Conservation (phyloP, 2,113 vertebrate genomes). For the Scomber colias region DNA sequence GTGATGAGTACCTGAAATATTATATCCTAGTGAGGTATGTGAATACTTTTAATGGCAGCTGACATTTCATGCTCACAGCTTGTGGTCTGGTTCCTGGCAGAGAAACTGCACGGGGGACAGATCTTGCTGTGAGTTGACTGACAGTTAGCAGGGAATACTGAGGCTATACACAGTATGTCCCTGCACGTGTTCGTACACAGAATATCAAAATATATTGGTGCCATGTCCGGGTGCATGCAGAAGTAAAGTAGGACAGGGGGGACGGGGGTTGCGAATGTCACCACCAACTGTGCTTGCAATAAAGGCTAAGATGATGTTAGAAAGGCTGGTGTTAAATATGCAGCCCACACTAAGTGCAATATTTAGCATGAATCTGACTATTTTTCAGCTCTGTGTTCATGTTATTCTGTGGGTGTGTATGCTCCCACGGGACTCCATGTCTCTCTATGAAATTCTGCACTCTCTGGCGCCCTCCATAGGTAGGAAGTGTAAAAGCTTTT, state of each 20-base stretch:
- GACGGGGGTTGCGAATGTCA: slow-evolving; percentile 6
- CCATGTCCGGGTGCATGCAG: slow-evolving; percentile 3
- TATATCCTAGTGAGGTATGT: slow-evolving; percentile 49
- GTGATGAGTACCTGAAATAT: slow-evolving; percentile 37
- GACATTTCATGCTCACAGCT: slow-evolving; percentile 84
- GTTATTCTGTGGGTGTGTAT: slow-evolving; percentile 67
- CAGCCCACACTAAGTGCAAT: slow-evolving; percentile 43
- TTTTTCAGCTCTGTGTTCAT: slow-evolving; percentile 45
- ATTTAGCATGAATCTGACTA: slow-evolving; percentile 55
- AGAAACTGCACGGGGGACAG: slow-evolving; percentile 62
- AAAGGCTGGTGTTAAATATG: slow-evolving; percentile 49
- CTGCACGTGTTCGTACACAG: slow-evolving; percentile 34
- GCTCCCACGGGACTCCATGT: slow-evolving; percentile 55
- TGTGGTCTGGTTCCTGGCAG: slow-evolving; percentile 74
- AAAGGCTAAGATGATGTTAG: slow-evolving; percentile 14
- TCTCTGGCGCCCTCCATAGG: slow-evolving; percentile 82
- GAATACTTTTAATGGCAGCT: slow-evolving; percentile 76
- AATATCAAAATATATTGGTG: slow-evolving; percentile 18
- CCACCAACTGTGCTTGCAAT: slow-evolving; percentile 5
- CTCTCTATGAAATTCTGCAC: slow-evolving; percentile 49
- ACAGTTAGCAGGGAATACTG: slow-evolving; percentile 61
- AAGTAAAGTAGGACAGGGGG: background rate
- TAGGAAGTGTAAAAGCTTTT: slow-evolving; percentile 36
- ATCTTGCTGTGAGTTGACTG: slow-evolving; percentile 72
- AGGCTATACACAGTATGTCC: slow-evolving; percentile 31